Percentiles rank a stretch among this genome's conserved stretches.
Conservation (phyloP, 1,140 invertebrate genomes). For the Myzus persicae region DNA sequence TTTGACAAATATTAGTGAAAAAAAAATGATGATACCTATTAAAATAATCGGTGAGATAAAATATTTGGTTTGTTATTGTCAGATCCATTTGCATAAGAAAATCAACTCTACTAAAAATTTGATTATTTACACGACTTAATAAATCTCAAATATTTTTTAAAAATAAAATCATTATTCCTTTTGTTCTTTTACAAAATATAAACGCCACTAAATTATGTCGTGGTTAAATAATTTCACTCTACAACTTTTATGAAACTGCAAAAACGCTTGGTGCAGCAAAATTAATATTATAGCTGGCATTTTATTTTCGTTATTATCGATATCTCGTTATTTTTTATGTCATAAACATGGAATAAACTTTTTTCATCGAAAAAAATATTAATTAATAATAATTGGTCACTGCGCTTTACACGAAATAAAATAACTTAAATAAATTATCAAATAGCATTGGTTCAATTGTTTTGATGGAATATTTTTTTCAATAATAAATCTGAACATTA, state of each 20-base stretch:
- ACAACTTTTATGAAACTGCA: neutral
- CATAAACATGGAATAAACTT: neutral
- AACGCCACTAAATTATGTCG: neutral
- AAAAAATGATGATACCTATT: neutral
- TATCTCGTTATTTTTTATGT: constrained; percentile 6
- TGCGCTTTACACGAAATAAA: neutral
- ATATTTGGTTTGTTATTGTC: neutral
- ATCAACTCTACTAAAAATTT: neutral
- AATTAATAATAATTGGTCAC: constrained; percentile 19
- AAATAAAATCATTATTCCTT: neutral
- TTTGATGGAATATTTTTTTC: constrained; percentile 9
- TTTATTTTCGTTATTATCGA: neutral
- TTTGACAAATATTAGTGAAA: neutral
- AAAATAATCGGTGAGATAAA: neutral
- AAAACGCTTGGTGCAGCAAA: neutral
- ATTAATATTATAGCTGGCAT: neutral
- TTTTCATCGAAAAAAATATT: neutral
- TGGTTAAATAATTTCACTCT: neutral
- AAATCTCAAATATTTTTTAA: neutral
- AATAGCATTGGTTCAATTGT: neutral
- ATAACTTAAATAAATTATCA: neutral
- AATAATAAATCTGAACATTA: neutral
- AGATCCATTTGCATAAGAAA: neutral
- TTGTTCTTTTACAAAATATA: neutral
- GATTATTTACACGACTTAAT: neutral